These are phyloP conservation scores for Aurelia coerulea DNA, from an alignment of 30 jellyfish, hydroid and myxozoan genomes.

Conservation along the genomic window DNA sequence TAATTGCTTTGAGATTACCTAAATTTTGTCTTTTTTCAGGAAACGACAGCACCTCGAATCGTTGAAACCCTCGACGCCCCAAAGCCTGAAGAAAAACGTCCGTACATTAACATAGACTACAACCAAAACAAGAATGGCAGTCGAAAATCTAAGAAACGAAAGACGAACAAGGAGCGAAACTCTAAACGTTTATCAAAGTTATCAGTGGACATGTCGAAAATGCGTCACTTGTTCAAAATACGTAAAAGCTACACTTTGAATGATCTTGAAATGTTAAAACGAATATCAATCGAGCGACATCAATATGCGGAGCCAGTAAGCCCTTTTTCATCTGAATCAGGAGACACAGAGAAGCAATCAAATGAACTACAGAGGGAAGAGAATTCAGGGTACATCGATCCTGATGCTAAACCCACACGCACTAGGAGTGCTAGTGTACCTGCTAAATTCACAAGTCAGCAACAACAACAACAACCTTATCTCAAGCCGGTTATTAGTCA, in stretches of 20 bases:
- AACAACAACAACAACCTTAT: constrained; percentile 12
- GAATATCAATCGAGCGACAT: constrained; percentile 57
- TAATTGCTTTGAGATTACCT: too few species aligned
- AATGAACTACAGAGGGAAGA: not conserved
- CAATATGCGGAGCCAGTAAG: constrained; percentile 61
- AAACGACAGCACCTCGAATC: not conserved
- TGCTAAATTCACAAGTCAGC: constrained; percentile 33
- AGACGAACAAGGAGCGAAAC: constrained; percentile 17
- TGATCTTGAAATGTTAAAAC: constrained; percentile 59
- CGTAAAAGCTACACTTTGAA: constrained; percentile 61
- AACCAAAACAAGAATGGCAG: constrained; percentile 30
- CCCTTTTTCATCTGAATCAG: constrained; percentile 28
- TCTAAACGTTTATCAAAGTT: constrained; percentile 47
- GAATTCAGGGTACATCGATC: constrained; percentile 50
- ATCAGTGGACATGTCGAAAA: constrained; percentile 54
- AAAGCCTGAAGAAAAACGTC: constrained; percentile 5
- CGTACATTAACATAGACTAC: constrained; percentile 57
- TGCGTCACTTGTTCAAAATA: constrained; percentile 61
- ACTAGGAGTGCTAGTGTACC: constrained; percentile 67
- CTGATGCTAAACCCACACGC: constrained; percentile 38
- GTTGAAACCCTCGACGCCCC: not conserved
- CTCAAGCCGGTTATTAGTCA: constrained; percentile 51
- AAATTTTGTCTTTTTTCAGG: not conserved
- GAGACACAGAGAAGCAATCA: not conserved
- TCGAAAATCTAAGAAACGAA: constrained; percentile 1